Conservation (phyloP, 2,113 vertebrate genomes). For the Amphiprion ocellaris region DNA sequence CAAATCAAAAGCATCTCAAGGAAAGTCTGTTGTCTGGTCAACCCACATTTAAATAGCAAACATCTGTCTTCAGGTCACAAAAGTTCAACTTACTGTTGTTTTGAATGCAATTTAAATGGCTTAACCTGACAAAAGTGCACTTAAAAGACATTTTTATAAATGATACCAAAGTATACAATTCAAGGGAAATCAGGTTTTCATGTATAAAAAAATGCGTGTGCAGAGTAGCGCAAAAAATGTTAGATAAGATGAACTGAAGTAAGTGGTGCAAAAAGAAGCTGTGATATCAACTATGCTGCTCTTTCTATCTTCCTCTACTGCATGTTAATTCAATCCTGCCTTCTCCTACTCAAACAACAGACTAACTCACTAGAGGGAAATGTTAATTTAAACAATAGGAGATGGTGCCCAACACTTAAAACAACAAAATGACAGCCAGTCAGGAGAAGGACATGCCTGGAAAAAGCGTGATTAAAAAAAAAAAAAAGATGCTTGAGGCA, state of each 20-base stretch:
- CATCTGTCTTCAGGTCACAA: not conserved
- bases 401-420: conserved; percentile 20
- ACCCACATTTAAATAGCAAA: conserved; percentile 28
- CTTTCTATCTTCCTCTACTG: not conserved
- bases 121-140: not conserved
- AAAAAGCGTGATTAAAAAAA: not conserved
- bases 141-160: not conserved
- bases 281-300: conserved; percentile 30
- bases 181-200: conserved; percentile 3
- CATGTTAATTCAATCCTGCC: conserved; percentile 11
- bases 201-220: not conserved
- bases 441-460: conserved; percentile 4
- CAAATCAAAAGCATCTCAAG: conserved; percentile 35
- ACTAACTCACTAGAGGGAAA: not conserved
- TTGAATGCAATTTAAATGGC: not conserved
- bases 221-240: not conserved
- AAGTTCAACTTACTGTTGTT: not conserved
- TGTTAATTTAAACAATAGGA: conserved; percentile 25
- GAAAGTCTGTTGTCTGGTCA: conserved; percentile 16
- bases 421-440: conserved; percentile 33
- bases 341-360: not conserved
- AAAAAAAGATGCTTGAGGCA: conserved; percentile 13
- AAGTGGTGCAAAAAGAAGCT: conserved; percentile 9
- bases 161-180: not conserved
- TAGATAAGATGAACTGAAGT: conserved; percentile 32